Percentiles rank a stretch among this genome's conserved stretches.
These are phyloP conservation scores for Acanthis flammea DNA, from an alignment of 2,797 vertebrate genomes.

Conservation along the genomic window DNA sequence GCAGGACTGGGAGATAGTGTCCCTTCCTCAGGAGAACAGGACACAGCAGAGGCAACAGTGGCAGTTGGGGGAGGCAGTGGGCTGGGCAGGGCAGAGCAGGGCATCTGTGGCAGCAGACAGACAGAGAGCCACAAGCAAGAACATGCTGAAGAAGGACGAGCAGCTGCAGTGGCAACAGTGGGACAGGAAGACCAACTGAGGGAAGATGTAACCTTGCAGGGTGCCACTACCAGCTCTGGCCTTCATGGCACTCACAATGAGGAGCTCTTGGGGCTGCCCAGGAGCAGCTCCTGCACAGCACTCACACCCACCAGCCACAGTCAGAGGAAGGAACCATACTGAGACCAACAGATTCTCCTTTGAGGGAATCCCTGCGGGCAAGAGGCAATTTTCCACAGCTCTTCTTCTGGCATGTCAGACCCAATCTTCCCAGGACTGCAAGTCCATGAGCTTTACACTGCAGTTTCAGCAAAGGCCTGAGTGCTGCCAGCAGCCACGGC, in stretches of 20 bases:
- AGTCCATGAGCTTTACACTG: rapidly evolving
- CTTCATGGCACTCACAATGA: rapidly evolving
- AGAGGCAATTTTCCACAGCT: neutral
- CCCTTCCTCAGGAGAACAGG: neutral
- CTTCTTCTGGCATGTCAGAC: neutral
- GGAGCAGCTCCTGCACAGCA: neutral
- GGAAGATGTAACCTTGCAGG: neutral
- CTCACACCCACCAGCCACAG: neutral
- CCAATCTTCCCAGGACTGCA: neutral
- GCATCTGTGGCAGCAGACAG: neutral
- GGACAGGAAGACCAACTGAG: neutral
- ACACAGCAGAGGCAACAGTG: neutral
- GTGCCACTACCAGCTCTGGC: neutral
- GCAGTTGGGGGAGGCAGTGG: neutral
- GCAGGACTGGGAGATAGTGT: neutral
- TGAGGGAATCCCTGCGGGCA: neutral
- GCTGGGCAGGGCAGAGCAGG: neutral
- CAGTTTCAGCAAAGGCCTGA: neutral
- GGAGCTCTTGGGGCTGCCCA: neutral
- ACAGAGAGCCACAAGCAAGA: neutral
- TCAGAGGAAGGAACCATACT: rapidly evolving
- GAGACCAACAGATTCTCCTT: neutral
- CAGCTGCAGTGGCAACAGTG: rapidly evolving
- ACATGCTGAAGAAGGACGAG: rapidly evolving
- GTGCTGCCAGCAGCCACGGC: rapidly evolving